phyloP scores from a whole-genome alignment of 2,797 vertebrate species.

The Cynopterus sphinx region DNA sequence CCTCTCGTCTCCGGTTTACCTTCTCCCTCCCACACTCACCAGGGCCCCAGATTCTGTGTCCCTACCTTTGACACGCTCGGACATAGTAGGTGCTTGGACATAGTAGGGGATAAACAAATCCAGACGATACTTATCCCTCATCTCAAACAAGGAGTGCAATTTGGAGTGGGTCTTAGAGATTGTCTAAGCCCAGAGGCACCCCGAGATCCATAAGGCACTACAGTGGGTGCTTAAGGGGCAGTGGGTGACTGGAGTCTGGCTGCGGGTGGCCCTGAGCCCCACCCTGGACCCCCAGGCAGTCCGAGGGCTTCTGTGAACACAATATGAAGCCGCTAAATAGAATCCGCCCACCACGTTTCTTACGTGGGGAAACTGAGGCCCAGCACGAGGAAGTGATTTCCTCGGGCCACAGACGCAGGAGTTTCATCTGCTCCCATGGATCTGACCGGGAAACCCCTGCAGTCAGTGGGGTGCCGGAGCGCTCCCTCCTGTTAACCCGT shows the following conservation, averaged over 20 bases:
- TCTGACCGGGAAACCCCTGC: neutral
- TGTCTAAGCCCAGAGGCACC: neutral
- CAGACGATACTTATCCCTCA: neutral
- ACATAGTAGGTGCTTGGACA: too few relatives aligned
- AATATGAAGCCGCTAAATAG: neutral
- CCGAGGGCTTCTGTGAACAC: neutral
- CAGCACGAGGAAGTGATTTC: neutral
- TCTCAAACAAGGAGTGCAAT: neutral
- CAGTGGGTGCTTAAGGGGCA: neutral
- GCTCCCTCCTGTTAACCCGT: fast-evolving
- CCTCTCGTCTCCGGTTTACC: neutral
- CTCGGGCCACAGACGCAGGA: too few relatives aligned
- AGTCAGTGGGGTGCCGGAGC: fast-evolving
- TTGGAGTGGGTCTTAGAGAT: neutral
- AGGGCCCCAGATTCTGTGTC: neutral
- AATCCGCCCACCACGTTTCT: neutral
- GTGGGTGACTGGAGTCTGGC: neutral
- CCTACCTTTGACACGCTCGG: neutral
- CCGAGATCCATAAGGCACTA: fast-evolving
- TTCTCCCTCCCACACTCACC: neutral
- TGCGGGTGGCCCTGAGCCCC: fast-evolving
- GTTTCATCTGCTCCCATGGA: fast-evolving
- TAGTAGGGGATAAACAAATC: neutral
- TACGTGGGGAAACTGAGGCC: neutral
- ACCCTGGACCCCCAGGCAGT: neutral